Evolutionary conservation across 2,888 invertebrate genomes (phyloP), one percentile per base, ranked within the genome.

Genomic region (Tetrapedia diversipes): DNA sequence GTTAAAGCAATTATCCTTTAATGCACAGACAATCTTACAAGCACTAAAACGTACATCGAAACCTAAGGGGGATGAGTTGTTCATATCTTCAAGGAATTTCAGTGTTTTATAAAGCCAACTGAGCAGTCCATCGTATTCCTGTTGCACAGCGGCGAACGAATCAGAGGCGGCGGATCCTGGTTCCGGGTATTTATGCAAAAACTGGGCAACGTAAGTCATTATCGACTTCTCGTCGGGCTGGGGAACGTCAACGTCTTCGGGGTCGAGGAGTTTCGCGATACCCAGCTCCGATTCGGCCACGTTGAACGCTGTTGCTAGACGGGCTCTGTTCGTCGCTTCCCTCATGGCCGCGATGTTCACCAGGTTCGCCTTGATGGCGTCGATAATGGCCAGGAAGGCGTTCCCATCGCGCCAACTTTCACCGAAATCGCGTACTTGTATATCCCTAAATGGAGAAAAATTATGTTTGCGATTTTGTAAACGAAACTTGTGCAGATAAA

Each of bases 191-290:
- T 98, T 98, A 92, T 98, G 98, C 90, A 99, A 94, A 93, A 99
- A 99, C 93, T 99, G 98, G 47, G 99, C 98, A 79, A 99, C 98
- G 92, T 99, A 99, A 37, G 99, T 99, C 98, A 99, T 99, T 87
- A 99, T 97, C 79, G 98, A 98, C 92, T 97, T 96, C 92, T 99
- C 99, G 92, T 99, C 99, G 4, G 99, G 99, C 91, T 97, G 97
- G 34, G 97, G 96, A 32, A 98, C 98, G 92, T 98, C 98, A 61
- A 98, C 98, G 92, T 98, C 98, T 93, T 98, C 98, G 4, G 98
- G 97, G 91, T 99, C 99, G 66, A 99, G 93, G 14, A 99, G 93
- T 86, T 97, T 94, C 27, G 98, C 96, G 87, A 99, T 98, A 74
- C 98, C 98, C 45, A 99, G 93, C 89, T 98, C 96, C 67, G 93